phyloP scores from a whole-genome alignment of 2,888 invertebrate genomes.

The Phengaris arion region DNA sequence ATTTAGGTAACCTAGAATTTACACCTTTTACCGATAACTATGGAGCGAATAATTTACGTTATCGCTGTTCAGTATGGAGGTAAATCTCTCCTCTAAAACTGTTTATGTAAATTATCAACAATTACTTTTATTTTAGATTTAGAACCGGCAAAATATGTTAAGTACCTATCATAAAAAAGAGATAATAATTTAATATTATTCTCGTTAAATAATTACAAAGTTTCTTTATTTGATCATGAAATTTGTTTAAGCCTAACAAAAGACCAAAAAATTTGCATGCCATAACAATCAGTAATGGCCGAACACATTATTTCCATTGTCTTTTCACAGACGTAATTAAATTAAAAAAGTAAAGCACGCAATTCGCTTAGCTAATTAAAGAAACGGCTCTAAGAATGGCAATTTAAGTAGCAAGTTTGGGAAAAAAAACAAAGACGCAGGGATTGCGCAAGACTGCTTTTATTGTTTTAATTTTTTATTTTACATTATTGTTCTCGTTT shows the following conservation, averaged over 20 bases:
- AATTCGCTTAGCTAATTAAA: slow-evolving; percentile 76
- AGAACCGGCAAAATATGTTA: neutral
- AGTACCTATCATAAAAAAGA: neutral
- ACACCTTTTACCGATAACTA: slow-evolving; percentile 7
- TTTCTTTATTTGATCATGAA: slow-evolving; percentile 12
- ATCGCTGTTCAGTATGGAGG: neutral
- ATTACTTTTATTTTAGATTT: neutral
- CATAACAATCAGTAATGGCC: slow-evolving; percentile 60
- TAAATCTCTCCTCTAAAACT: neutral
- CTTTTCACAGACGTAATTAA: slow-evolving; percentile 67
- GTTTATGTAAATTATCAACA: neutral
- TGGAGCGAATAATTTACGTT: slow-evolving; percentile 1
- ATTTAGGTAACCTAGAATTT: slow-evolving; percentile 21
- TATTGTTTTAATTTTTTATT: slow-evolving; percentile 47
- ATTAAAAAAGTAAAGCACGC: slow-evolving; percentile 76
- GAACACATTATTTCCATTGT: slow-evolving; percentile 71
- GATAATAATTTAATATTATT: neutral
- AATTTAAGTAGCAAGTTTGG: slow-evolving; percentile 75
- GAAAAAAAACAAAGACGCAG: slow-evolving; percentile 60
- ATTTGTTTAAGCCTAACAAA: slow-evolving; percentile 36
- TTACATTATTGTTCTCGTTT: slow-evolving; percentile 43
- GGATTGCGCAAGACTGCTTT: slow-evolving; percentile 62
- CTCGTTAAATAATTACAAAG: neutral
- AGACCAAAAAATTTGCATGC: slow-evolving; percentile 62
- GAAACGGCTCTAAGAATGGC: slow-evolving; percentile 66